Evolutionary conservation across 2,888 invertebrate species (phyloP).

Genomic region (Buathra laborator): DNA sequence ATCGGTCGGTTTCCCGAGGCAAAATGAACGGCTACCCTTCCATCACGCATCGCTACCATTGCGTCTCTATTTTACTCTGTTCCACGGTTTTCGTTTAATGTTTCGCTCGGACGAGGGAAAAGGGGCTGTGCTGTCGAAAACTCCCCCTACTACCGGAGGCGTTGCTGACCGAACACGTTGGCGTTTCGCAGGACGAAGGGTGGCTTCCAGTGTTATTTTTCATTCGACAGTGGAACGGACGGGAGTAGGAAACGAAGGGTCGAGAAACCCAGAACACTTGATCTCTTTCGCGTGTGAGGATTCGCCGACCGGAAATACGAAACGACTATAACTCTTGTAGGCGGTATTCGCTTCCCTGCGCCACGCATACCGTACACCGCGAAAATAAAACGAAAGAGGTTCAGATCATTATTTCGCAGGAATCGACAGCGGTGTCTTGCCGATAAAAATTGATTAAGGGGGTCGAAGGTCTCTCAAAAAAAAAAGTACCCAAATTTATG

Average conservation of each 20-base stretch:
- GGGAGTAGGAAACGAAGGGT: conserved; percentile 31
- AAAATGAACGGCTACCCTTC: conserved; percentile 51
- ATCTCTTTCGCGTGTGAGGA: conserved; percentile 39
- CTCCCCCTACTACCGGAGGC: conserved; percentile 7
- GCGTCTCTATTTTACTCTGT: neutral
- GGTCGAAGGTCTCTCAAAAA: neutral
- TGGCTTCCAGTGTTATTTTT: conserved; percentile 46
- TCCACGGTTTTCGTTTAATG: conserved; percentile 22
- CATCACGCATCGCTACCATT: neutral
- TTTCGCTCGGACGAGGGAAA: conserved; percentile 2
- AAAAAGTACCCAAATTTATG: neutral
- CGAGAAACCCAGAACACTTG: conserved; percentile 28
- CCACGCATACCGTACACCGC: neutral
- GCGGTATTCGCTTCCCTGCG: neutral
- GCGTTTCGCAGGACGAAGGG: conserved; percentile 6
- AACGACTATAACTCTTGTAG: conserved; percentile 27
- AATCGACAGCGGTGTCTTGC: neutral
- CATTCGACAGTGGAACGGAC: conserved; percentile 34
- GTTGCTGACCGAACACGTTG: conserved; percentile 10
- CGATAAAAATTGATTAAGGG: neutral
- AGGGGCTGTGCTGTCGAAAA: conserved; percentile 19
- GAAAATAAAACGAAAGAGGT: conserved; percentile 29
- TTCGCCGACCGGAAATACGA: conserved; percentile 47
- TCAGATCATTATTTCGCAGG: conserved; percentile 16
- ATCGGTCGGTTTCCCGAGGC: conserved; percentile 23